Conservation (phyloP, 2,797 vertebrate genomes). For the Artibeus jamaicensis region DNA sequence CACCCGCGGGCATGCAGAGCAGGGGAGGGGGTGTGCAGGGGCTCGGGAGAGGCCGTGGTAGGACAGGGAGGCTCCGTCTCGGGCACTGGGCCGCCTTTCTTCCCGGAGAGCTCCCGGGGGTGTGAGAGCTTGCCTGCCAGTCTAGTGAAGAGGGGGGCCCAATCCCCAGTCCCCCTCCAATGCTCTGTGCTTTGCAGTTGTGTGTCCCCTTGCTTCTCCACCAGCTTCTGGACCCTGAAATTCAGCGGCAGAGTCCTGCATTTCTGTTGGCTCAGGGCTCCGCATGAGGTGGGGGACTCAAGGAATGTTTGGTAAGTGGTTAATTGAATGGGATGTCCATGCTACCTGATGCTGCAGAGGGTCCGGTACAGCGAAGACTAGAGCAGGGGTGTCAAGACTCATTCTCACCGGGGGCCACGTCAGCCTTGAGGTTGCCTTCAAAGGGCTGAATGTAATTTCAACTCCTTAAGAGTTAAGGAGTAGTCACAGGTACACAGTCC, state of each 20-base stretch:
- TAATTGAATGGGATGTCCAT: neutral
- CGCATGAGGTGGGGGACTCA: neutral
- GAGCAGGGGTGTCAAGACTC: too few species aligned
- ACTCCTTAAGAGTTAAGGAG: too few species aligned
- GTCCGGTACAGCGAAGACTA: neutral
- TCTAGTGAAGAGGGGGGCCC: rapidly evolving
- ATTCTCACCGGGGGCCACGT: too few species aligned
- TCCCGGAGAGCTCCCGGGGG: neutral
- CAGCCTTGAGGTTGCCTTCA: too few species aligned
- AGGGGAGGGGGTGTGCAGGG: neutral
- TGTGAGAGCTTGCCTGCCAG: neutral
- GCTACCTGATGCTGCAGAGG: neutral
- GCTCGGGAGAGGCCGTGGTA: rapidly evolving
- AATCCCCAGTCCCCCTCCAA: too few species aligned
- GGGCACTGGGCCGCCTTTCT: neutral
- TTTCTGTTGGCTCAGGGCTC: neutral
- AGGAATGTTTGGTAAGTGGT: neutral
- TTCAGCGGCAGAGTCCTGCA: neutral
- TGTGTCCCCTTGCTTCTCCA: neutral
- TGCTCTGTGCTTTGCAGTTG: neutral
- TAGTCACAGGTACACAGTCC: too few species aligned
- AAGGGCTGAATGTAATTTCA: too few species aligned
- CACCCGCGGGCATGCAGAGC: neutral
- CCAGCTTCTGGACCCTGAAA: neutral
- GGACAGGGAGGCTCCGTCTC: neutral